These are phyloP conservation scores for Acyrthosiphon pisum DNA, from an alignment of 1,140 invertebrate species.

Conservation along the genomic window DNA sequence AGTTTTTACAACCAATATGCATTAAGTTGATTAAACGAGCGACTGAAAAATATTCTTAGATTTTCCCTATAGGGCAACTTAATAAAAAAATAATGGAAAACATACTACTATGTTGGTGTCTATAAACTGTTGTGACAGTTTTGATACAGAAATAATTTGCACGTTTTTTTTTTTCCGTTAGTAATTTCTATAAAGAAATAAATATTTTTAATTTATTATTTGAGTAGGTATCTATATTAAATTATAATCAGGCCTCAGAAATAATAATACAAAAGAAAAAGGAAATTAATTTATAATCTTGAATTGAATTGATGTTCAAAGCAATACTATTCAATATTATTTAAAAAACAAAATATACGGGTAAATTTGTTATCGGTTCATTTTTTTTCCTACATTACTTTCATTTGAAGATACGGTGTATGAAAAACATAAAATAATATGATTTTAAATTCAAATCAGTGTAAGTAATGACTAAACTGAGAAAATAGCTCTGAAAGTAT, in stretches of 20 bases:
- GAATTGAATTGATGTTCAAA: neutral
- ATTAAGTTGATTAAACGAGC: neutral
- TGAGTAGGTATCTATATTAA: neutral
- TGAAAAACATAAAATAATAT: neutral
- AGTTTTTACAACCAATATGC: constrained; percentile 17
- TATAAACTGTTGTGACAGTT: neutral
- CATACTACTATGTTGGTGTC: neutral
- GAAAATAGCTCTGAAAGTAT: neutral
- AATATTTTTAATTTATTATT: neutral
- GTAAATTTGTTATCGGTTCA: neutral
- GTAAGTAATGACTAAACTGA: neutral
- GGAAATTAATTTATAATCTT: neutral
- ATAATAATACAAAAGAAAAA: neutral
- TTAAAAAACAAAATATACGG: neutral
- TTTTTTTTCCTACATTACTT: neutral
- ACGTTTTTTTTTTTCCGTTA: neutral
- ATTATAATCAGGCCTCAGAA: neutral
- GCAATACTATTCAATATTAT: neutral
- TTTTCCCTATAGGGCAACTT: neutral
- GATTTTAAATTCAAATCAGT: neutral
- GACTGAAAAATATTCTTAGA: neutral
- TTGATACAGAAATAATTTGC: neutral
- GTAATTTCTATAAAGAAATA: neutral
- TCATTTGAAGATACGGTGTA: neutral
- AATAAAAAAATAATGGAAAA: constrained; percentile 22